phyloP scores from a whole-genome alignment of 2,113 vertebrate species.

The Dipodomys spectabilis region DNA sequence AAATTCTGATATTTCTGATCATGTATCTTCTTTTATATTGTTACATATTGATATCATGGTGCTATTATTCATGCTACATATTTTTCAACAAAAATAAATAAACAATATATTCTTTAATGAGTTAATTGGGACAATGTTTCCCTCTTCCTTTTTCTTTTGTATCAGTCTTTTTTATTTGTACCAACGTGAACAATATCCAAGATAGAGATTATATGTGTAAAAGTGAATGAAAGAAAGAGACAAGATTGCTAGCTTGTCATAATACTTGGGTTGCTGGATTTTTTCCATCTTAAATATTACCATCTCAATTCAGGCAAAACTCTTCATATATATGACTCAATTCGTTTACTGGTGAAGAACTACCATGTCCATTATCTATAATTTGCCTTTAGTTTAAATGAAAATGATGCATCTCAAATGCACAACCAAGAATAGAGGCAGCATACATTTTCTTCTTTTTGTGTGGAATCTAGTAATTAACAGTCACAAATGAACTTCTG shows the following conservation, averaged over 20 bases:
- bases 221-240: background rate
- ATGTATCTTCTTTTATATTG: background rate
- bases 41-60: background rate
- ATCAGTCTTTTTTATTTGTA: background rate
- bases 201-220: background rate
- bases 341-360: background rate
- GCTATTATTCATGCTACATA: background rate
- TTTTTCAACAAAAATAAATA: background rate
- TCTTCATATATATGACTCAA: background rate
- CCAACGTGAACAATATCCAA: too few species aligned
- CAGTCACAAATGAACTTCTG: conserved; percentile 43
- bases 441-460: conserved; percentile 44
- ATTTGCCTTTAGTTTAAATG: background rate
- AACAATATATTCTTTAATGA: background rate
- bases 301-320: background rate
- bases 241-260: background rate
- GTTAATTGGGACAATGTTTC: background rate
- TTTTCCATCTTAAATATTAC: background rate
- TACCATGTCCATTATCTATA: background rate
- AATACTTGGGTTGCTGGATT: background rate
- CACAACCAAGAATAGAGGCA: background rate
- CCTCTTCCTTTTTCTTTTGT: background rate
- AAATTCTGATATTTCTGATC: background rate
- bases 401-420: background rate
- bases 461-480: conserved; percentile 67